Base-by-base conservation (phyloP, 2,113 vertebrate species). In the Emydura subglobosa region DNA sequence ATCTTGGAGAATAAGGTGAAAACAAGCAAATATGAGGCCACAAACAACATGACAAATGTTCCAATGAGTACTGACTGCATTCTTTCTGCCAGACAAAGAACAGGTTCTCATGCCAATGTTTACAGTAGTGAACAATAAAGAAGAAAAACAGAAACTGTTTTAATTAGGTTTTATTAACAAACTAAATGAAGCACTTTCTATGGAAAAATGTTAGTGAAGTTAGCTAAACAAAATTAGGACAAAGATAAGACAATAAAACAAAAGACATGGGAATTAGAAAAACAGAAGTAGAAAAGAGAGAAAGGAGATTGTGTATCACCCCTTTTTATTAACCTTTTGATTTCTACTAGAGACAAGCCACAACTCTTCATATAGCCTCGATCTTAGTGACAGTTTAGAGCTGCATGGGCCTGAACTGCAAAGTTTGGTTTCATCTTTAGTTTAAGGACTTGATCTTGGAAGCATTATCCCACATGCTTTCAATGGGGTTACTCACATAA, bases 281-380 rank as follows among this genome's bases (percentile, higher is more conserved):
- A 51, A 22, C 80, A 47, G 42, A 6, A 27, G 1, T 55, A 34
- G 19, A 50, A 1, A 34, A 50, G 1, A 1, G 84, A 82, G 10
- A 0, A 3, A 42, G 53, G 6, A 59, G 55, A 24, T 31, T 4
- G 34, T 0, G 1, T 0, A 1, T 13, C 5, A 61, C 79, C 2
- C 55, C 6, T 21, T 83, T 83, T 89, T 34, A 82, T 68, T 84
- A 51, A 59, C 6, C 1, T 55, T 6, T 83, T 93, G 14, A 10
- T 54, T 68, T 53, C 25, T 82, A 1, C 80, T 85, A 89, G 3
- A 0, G 0, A 57, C 27, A 88, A 95, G 61, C 2, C 11, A 25
- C 72, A 88, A 2, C 3, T 22, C 59, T 8, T 61, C 19, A 53
- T 1, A 8, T 6, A 79, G 5, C 0, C 39, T 22, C 0, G 82